phyloP scores from a whole-genome alignment of 2,113 vertebrate genomes.

The Mormyrus iriodes region DNA sequence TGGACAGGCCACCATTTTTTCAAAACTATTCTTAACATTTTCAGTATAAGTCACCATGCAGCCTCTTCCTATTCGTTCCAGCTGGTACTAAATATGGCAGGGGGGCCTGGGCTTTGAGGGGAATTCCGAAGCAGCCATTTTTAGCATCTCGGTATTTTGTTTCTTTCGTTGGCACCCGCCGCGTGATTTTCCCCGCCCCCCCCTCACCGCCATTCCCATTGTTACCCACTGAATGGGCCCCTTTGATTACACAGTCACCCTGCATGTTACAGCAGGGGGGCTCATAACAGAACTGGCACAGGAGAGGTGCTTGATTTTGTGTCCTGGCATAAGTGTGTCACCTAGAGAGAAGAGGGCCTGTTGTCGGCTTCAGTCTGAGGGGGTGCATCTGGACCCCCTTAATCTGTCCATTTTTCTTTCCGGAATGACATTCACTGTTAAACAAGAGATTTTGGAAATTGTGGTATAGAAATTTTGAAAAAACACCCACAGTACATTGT shows the following conservation, averaged over 20 bases:
- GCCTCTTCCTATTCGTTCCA: not conserved
- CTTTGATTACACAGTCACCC: constrained; percentile 50
- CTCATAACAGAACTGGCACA: not conserved
- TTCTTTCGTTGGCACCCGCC: constrained; percentile 35
- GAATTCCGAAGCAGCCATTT: constrained; percentile 20
- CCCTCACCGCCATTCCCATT: constrained; percentile 61
- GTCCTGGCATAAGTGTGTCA: not conserved
- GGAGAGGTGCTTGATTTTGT: not conserved
- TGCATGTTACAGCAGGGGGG: not conserved
- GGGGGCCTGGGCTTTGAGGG: not conserved
- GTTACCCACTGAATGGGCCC: constrained; percentile 56
- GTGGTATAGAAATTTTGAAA: not conserved
- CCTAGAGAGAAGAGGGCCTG: no score
- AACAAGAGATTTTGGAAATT: not conserved
- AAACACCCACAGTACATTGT: not conserved
- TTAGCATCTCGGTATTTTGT: constrained; percentile 34
- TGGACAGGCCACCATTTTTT: not conserved
- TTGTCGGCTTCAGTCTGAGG: not conserved
- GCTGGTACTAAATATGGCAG: not conserved
- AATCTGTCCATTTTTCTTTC: not conserved
- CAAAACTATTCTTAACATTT: not conserved
- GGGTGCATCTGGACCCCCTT: not conserved
- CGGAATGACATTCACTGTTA: not conserved
- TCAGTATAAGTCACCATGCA: not conserved
- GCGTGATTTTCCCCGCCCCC: constrained; percentile 40